Base-by-base conservation (phyloP, 2,797 vertebrate genomes). In the Neostethus bicornis region DNA sequence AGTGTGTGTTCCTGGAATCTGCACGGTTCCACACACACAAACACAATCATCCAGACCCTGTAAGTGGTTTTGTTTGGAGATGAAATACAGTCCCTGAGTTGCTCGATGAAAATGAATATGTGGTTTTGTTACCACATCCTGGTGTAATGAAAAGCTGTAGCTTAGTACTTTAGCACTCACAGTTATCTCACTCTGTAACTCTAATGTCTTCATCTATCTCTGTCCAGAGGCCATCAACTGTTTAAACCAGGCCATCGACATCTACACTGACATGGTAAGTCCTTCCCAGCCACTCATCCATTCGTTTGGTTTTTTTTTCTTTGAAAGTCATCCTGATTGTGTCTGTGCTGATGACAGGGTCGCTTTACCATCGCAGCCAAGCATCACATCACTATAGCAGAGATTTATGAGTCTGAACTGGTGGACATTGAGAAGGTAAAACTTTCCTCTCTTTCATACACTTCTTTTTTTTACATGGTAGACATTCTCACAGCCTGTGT, bases 231-330 rank as follows among this genome's bases (percentile, higher is more conserved):
- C 97, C 88, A 99, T 99, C 89, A 98, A 95, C 94, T 98, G 97
- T 93, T 91, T 99, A 93, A 98, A 98, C 69, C 94, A 95, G 89
- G 95, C 97, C 89, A 98, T 99, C 59, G 96, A 99, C 89, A 99
- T 99, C 91, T 99, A 99, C 91, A 99, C 97, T 7, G 97, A 99
- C 91, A 98, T 98, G 96, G 97, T 99, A 93, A 95, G 92, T 61
- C 25, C 62, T 28, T 39, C 1, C 25, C 7, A 0, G 4, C n/a
- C 25, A 0, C 0, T 23, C 1, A 9, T 21, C 7, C 2, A 11
- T 25, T 7, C 16, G 17, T 28, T 17, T 11, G 2, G 42, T 35
- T 3, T n/a, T 2, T 19, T 47, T 7, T 10, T 20, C 32, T 44
- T 0, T 60, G 14, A 47, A 1, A 49, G 19, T 55, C n/a, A 5